Base-by-base conservation (phyloP, 2,113 vertebrate species). In the Nesogale talazaci region DNA sequence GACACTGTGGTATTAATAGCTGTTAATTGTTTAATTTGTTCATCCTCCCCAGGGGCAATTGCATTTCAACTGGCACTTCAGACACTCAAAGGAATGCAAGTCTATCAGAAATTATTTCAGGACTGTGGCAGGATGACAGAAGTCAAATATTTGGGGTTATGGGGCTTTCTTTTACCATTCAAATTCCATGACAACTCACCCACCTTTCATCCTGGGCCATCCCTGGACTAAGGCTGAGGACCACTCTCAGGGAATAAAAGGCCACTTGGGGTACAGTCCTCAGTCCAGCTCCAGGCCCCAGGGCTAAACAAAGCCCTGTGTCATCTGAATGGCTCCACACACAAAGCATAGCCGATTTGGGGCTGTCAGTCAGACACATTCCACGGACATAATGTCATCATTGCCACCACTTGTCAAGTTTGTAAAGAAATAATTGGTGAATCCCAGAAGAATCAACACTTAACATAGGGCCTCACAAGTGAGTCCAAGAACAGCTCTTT, bases 21-120 rank as follows among this genome's bases (percentile, higher is more conserved):
- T 90, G 82, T 72, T 94, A 95, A 96, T 95, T 96, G 93, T 92
- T 95, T 96, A 86, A 95, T 93, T 67, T 90, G 67, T 23, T 95
- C 93, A 46, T 57, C 86, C 75, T 88, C 91, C 91, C 89, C 93
- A 61, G 69, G 92, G 92, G 93, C 70, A 52, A 89, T 12, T 74
- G 31, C 85, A 42, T 91, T 84, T 89, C 69, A 74, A 79, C 77
- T n/a, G 89, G 88, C 57, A 72, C 70, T 92, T 87, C 89, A 86
- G 91, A 96, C 87, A 42, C 81, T 70, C 94, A 23, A 34, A 94
- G 83, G 90, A 94, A 86, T 61, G 11, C 0, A 0, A 67, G 61
- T 89, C 82, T 86, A 20, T 1, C 27, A 34, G 46, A 92, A 94
- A 61, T 83, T 63, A 85, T 81, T 88, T 94, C 61, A 78, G 42